Percentiles rank a stretch among this genome's conserved stretches.
Conservation (phyloP, 1,140 invertebrate species). For the Paraescarpia echinospica region DNA sequence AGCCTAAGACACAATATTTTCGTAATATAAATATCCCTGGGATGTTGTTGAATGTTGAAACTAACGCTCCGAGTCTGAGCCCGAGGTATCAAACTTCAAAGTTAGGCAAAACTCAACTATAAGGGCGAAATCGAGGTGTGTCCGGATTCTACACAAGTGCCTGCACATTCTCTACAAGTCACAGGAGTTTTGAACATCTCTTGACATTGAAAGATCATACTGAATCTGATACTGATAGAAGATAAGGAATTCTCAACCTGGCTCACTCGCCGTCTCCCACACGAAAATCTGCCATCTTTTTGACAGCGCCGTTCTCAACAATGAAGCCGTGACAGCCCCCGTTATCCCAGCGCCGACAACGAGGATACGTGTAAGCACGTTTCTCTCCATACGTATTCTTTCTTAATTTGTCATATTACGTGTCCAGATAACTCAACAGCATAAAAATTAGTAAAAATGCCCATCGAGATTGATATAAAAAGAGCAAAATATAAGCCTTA, state of each 20-base stretch:
- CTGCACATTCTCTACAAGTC: too few species aligned
- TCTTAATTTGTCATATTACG: not conserved
- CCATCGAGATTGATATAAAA: not conserved
- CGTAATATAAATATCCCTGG: too few species aligned
- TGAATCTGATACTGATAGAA: too few species aligned
- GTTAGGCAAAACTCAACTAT: too few species aligned
- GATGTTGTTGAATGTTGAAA: too few species aligned
- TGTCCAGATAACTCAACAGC: not conserved
- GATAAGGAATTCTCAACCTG: not conserved
- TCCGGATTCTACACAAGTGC: too few species aligned
- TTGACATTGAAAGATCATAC: too few species aligned
- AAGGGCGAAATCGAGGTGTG: too few species aligned
- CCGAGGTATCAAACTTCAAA: too few species aligned
- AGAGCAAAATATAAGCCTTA: not conserved
- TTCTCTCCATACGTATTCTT: not conserved
- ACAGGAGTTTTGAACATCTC: too few species aligned
- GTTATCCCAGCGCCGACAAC: conserved; percentile 7
- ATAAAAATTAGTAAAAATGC: not conserved
- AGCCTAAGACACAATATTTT: too few species aligned
- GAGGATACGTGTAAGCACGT: not conserved
- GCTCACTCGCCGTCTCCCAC: not conserved
- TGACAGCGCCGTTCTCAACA: conserved; percentile 3
- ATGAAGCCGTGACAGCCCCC: conserved; percentile 4
- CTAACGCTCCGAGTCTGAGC: too few species aligned
- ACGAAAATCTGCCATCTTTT: not conserved